Evolutionary conservation across 2,113 vertebrate genomes (phyloP).

Genomic region (Penelope pileata): DNA sequence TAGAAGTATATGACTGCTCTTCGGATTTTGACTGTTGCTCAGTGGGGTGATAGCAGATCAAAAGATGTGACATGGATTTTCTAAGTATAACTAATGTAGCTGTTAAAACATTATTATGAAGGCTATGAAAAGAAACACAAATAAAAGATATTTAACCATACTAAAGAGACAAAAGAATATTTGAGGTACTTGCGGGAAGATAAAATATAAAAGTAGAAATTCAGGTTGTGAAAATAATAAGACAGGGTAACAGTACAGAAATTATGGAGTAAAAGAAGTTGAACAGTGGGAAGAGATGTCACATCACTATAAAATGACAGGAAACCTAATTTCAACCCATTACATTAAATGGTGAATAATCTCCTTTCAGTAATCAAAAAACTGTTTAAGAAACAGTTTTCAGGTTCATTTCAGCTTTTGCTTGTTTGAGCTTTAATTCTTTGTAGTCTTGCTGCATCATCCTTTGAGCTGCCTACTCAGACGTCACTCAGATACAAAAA

Average conservation of each 20-base stretch:
- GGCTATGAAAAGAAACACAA: not conserved
- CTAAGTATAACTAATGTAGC: not conserved
- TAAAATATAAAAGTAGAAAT: conserved; percentile 14
- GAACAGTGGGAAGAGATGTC: not conserved
- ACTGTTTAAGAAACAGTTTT: not conserved
- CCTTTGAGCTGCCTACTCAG: conserved; percentile 12
- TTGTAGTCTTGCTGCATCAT: conserved; percentile 10
- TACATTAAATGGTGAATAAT: not conserved
- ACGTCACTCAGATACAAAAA: not conserved
- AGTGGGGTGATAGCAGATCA: not conserved
- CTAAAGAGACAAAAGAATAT: not conserved
- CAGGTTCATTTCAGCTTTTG: conserved; percentile 13
- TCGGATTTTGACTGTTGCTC: not conserved
- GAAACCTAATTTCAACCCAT: not conserved
- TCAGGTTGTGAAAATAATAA: conserved; percentile 14
- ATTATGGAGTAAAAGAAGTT: not conserved
- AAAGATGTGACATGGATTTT: not conserved
- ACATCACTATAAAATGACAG: not conserved
- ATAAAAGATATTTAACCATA: not conserved
- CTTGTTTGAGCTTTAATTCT: conserved; percentile 2
- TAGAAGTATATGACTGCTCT: not conserved
- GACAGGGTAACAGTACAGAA: not conserved
- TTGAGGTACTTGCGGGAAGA: conserved; percentile 16
- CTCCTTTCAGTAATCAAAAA: not conserved
- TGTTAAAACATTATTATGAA: not conserved